phyloP scores from a whole-genome alignment of 2,797 vertebrate genomes.

The Malacoraja senta region DNA sequence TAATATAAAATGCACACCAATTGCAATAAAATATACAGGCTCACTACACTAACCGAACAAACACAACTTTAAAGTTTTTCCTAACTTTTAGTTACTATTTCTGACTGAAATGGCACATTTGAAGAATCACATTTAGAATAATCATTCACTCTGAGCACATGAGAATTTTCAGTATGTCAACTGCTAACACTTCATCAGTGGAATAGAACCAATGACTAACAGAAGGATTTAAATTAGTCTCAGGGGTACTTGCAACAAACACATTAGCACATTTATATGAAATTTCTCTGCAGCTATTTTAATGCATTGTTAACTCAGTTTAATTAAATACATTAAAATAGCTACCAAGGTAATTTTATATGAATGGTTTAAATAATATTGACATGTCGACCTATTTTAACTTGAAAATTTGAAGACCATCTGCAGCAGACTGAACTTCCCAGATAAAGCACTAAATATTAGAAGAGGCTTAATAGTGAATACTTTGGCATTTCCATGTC shows the following conservation, averaged over 20 bases:
- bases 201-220: neutral
- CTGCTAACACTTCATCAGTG: neutral
- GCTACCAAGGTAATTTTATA: neutral
- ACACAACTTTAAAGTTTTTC: neutral
- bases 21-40: neutral
- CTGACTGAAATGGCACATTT: neutral
- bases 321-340: neutral
- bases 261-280: neutral
- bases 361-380: neutral
- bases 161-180: neutral
- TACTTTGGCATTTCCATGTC: neutral
- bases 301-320: neutral
- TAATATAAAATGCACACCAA: neutral
- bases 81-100: neutral
- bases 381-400: neutral
- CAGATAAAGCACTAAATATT: neutral
- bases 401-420: conserved; percentile 16
- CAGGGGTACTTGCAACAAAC: neutral
- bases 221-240: conserved; percentile 1
- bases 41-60: neutral
- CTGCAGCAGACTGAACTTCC: neutral
- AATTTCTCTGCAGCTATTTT: neutral
- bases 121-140: neutral
- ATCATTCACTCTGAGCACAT: neutral
- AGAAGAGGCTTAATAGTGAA: neutral